Conservation (phyloP, 2,113 vertebrate species). For the Protomyctophum bolini region DNA sequence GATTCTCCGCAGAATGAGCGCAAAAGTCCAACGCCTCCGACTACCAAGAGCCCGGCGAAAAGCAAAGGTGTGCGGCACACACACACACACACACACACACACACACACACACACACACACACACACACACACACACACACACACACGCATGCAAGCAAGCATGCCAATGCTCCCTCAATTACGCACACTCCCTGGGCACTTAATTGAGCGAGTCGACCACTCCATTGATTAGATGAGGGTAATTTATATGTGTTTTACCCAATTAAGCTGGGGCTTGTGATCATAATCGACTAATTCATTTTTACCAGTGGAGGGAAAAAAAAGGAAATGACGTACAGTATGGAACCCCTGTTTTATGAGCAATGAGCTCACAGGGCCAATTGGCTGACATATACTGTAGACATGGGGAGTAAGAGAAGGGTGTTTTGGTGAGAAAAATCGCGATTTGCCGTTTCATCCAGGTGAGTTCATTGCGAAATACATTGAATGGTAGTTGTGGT, state of each 20-base stretch:
- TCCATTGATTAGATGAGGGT: constrained; percentile 35
- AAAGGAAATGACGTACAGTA: too few species aligned
- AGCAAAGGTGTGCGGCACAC: constrained; percentile 72
- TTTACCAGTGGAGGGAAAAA: background rate
- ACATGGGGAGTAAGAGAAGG: too few species aligned
- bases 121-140: constrained; percentile 6
- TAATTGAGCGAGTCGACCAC: constrained; percentile 42
- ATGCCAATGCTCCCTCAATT: constrained; percentile 32
- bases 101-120: constrained; percentile 8
- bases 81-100: constrained; percentile 13
- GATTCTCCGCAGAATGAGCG: constrained; percentile 53
- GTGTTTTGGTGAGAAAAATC: too few species aligned
- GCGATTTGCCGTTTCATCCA: too few species aligned
- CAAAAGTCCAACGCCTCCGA: constrained; percentile 46
- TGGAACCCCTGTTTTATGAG: too few species aligned
- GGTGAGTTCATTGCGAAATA: too few species aligned
- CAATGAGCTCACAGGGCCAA: too few species aligned
- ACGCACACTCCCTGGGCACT: constrained; percentile 29
- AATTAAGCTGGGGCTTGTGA: background rate
- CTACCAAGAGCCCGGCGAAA: constrained; percentile 60
- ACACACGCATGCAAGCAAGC: constrained; percentile 14
- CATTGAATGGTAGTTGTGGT: background rate
- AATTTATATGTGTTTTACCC: background rate
- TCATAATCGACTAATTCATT: background rate
- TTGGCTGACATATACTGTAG: too few species aligned